Conservation (phyloP, 2,888 invertebrate genomes). For the Corbicula japonica region DNA sequence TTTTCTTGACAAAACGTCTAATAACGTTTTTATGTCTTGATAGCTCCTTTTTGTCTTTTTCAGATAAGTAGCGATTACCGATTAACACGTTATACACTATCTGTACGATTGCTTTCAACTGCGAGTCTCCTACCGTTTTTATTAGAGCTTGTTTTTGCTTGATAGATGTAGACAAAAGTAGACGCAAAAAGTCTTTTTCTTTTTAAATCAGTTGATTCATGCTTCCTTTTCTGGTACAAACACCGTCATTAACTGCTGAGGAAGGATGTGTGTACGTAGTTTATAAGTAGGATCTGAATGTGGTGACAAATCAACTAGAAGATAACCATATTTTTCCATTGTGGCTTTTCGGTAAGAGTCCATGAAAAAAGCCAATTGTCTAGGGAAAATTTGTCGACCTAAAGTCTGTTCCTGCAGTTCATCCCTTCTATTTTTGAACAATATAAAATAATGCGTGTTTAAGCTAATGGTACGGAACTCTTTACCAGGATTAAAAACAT, state of each 20-base stretch:
- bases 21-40: slow-evolving; percentile 33
- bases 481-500: slow-evolving; percentile 30
- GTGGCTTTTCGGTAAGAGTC: slow-evolving; percentile 48
- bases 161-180: slow-evolving; percentile 6
- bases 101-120: too few species aligned
- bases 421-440: slow-evolving; percentile 55
- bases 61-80: slow-evolving; percentile 9
- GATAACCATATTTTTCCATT: slow-evolving; percentile 43
- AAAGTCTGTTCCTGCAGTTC: slow-evolving; percentile 45
- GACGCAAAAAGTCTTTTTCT: slow-evolving; percentile 23
- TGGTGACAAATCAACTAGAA: slow-evolving; percentile 49
- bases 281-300: slow-evolving; percentile 52
- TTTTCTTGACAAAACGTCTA: slow-evolving; percentile 27
- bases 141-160: slow-evolving; percentile 23
- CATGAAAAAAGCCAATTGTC: slow-evolving; percentile 26
- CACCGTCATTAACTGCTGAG: slow-evolving; percentile 34
- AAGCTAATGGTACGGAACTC: slow-evolving; percentile 55
- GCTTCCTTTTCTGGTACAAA: slow-evolving; percentile 24
- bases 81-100: slow-evolving; percentile 35
- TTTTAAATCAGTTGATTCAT: slow-evolving; percentile 25
- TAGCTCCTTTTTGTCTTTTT: slow-evolving; percentile 7
- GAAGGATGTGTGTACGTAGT: slow-evolving; percentile 42
- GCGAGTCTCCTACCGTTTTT: too few species aligned
- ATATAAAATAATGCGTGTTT: slow-evolving; percentile 53
- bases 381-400: slow-evolving; percentile 49